A percentile compares a stretch with the other conserved stretches of the same genome.
phyloP scores from a whole-genome alignment of 2,113 vertebrate species.

The Euleptes europaea region DNA sequence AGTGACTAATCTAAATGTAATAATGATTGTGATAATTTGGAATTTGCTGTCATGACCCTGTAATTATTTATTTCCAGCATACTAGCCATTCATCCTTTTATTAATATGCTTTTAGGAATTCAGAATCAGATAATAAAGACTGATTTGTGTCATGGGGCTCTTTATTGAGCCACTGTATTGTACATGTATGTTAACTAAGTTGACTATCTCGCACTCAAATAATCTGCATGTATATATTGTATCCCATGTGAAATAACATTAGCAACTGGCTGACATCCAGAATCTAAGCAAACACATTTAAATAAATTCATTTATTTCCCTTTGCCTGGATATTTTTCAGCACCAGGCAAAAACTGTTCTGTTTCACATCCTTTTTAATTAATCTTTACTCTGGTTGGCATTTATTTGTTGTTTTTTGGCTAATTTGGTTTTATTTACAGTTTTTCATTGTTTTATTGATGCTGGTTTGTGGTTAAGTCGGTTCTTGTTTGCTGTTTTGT shows the following conservation, averaged over 20 bases:
- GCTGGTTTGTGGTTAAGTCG: no score
- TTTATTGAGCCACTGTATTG: background rate
- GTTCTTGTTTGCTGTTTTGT: no score
- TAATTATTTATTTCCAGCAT: background rate
- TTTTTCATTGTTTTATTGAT: no score
- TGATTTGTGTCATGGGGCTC: background rate
- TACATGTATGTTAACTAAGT: background rate
- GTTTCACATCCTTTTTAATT: no score
- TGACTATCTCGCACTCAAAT: background rate
- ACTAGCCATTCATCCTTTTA: background rate
- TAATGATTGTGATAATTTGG: background rate
- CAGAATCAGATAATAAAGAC: background rate
- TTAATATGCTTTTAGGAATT: background rate
- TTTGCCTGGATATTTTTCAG: no score
- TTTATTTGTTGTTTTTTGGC: no score
- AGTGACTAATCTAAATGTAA: background rate
- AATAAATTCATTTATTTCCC: no score
- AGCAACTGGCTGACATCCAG: background rate
- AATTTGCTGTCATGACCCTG: background rate
- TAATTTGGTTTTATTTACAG: no score
- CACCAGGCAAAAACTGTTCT: no score
- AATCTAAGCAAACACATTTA: background rate
- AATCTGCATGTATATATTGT: background rate
- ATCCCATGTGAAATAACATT: background rate
- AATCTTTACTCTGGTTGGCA: no score